Percentiles rank a stretch among this genome's conserved stretches.
Conservation (phyloP, 2,113 vertebrate species). For the Spheniscus mendiculus region DNA sequence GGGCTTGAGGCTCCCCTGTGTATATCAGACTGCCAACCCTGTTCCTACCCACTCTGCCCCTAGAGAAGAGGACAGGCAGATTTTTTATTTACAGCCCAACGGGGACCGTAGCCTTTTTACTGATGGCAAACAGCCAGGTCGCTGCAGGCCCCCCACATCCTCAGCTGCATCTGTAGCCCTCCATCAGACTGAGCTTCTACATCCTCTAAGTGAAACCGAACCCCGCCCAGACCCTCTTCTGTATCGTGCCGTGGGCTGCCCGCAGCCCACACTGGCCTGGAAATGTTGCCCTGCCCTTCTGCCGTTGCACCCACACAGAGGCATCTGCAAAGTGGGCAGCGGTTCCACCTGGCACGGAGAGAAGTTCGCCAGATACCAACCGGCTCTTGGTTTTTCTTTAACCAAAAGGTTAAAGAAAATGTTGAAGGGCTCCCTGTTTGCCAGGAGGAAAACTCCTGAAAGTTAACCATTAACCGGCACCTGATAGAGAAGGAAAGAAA, state of each 20-base stretch:
- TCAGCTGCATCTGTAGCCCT: neutral
- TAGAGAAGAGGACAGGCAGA: neutral
- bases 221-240: accelerated
- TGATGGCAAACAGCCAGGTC: neutral
- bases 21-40: neutral
- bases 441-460: neutral
- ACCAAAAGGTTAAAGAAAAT: conserved; percentile 14
- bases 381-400: neutral
- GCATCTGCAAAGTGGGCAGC: neutral
- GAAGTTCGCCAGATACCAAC: neutral
- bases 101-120: neutral
- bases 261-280: accelerated
- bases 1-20: neutral
- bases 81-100: neutral
- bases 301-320: accelerated
- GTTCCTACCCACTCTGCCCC: neutral
- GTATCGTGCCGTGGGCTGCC: accelerated
- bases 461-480: conserved; percentile 37
- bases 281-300: neutral
- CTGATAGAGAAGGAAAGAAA: neutral
- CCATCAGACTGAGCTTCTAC: neutral
- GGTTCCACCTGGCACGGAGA: neutral
- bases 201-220: neutral
- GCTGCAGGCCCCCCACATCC: neutral
- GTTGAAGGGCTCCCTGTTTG: neutral